Percentiles rank a stretch among this genome's conserved stretches.
These are phyloP conservation scores for Phyllopteryx taeniolatus DNA, from an alignment of 2,113 vertebrate genomes.

Conservation along the genomic window DNA sequence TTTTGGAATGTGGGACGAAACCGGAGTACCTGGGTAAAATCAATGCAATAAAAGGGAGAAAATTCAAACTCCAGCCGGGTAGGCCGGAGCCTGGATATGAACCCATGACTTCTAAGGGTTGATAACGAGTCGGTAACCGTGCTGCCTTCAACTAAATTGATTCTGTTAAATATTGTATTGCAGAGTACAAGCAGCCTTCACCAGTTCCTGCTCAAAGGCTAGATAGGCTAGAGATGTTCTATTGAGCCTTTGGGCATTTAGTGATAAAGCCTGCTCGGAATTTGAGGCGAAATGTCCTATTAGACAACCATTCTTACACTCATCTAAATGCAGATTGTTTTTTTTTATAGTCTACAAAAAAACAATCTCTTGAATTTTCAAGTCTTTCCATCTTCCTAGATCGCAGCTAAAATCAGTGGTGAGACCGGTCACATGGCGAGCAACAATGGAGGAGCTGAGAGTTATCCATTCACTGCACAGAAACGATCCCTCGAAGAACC, in stretches of 20 bases:
- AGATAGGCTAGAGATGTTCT: background rate
- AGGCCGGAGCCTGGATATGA: too few species aligned
- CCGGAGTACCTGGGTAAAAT: too few species aligned
- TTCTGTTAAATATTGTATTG: background rate
- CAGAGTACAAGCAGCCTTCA: too few species aligned
- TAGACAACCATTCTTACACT: background rate
- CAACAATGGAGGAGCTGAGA: conserved; percentile 81
- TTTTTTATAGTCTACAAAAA: background rate
- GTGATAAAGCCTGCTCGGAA: too few species aligned
- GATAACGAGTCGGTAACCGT: background rate
- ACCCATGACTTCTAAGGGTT: too few species aligned
- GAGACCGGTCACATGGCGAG: conserved; percentile 80
- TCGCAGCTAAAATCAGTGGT: conserved; percentile 92
- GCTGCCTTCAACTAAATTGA: background rate
- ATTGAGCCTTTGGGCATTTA: background rate
- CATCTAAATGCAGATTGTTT: background rate
- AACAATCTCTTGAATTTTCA: background rate
- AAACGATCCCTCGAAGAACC: conserved; percentile 90
- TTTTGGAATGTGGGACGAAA: too few species aligned
- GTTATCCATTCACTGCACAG: conserved; percentile 81
- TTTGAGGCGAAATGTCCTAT: too few species aligned
- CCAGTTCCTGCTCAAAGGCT: background rate
- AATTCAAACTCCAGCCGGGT: too few species aligned
- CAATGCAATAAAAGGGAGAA: too few species aligned
- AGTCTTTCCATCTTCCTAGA: conserved; percentile 66